Evolutionary conservation across 1,140 invertebrate species (phyloP).

Genomic region (Pachyrhynchus sulphureomaculatus): DNA sequence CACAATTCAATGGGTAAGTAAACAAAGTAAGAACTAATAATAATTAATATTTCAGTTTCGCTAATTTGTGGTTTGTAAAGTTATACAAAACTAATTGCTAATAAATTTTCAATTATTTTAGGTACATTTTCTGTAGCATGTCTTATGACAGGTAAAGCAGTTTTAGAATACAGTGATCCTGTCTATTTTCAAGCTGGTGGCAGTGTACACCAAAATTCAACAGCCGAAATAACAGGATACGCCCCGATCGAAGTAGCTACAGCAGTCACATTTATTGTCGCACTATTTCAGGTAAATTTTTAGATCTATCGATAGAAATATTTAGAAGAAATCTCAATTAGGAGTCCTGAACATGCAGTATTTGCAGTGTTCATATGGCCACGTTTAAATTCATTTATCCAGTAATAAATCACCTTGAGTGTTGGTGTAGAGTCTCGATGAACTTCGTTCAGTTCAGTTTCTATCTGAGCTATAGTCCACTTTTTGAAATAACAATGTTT

Average conservation of each 20-base stretch:
- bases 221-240: constrained; percentile 41
- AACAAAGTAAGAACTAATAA: background rate
- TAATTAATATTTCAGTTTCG: background rate
- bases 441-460: too few relatives aligned
- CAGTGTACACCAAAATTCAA: constrained; percentile 2
- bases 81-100: background rate
- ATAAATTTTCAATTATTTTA: constrained; percentile 29
- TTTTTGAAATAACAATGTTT: too few relatives aligned
- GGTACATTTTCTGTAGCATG: constrained; percentile 69
- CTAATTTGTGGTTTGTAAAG: background rate
- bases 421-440: too few relatives aligned
- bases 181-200: constrained; percentile 22
- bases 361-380: too few relatives aligned
- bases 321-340: too few relatives aligned
- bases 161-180: constrained; percentile 52
- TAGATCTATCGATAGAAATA: too few relatives aligned
- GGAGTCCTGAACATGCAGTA: too few relatives aligned
- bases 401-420: too few relatives aligned
- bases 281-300: constrained; percentile 63
- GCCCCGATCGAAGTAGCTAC: constrained; percentile 60
- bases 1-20: constrained; percentile 75
- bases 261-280: constrained; percentile 60
- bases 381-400: too few relatives aligned
- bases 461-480: too few relatives aligned
- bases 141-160: constrained; percentile 66